Evolutionary conservation across 2,113 vertebrate species (phyloP), one percentile per base, ranked within the genome.

Genomic region (Eurypyga helias): DNA sequence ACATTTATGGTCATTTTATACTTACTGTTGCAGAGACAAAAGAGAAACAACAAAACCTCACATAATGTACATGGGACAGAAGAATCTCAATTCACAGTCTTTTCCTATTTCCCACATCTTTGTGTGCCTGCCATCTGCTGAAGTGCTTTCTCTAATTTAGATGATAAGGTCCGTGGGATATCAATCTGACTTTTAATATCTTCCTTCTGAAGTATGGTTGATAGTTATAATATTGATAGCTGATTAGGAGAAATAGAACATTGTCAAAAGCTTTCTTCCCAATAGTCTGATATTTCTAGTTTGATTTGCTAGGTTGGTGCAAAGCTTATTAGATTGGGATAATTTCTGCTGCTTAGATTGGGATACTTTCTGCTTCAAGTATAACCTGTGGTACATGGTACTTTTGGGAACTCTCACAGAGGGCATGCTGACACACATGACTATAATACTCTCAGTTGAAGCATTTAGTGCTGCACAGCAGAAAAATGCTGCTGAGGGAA

Each of bases 81-180:
- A 62, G 21, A 17, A 29, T 57, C 36, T 90, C 33, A 78, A n/a
- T 61, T 89, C 52, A 48, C 11, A 43, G 33, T 38, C 60, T 79
- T 87, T 89, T 87, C 61, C 69, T 13, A 16, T 93, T 95, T 90
- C 87, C 57, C 28, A 20, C 45, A 29, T 85, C 36, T 85, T 70
- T 66, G 25, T 85, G 13, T 67, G 28, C 41, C 51, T 91, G 62
- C 81, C 77, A 83, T 95, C 89, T 94, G 91, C 65, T 82, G 43
- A 89, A 78, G 33, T 79, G 16, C 20, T 72, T 84, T 91, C 65
- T 85, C 38, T 77, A 85, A 80, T 94, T 77, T 77, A 46, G 58
- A 80, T 89, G 10, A 70, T 62, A 94, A 93, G 11, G n/a, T 96
- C 62, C 41, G 58, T 73, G 57, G 85, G 71, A 85, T 62, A 95